Evolutionary conservation across 2,113 vertebrate species (phyloP).

Genomic region (Isichthys henryi): DNA sequence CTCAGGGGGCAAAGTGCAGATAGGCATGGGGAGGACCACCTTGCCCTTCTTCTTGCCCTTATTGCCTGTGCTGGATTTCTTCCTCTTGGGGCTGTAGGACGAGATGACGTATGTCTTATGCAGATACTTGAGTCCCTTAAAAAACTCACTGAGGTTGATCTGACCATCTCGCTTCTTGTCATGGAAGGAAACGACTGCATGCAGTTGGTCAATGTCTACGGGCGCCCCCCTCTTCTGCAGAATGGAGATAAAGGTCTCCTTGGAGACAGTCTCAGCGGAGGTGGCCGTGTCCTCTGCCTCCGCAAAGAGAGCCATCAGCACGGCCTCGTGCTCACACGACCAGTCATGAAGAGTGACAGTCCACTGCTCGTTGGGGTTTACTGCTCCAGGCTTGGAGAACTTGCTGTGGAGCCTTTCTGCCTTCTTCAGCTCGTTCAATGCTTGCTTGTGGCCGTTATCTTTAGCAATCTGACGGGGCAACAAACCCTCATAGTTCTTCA

Average conservation of each 20-base stretch:
- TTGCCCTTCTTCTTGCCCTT: constrained; percentile 59
- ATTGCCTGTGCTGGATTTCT: constrained; percentile 32
- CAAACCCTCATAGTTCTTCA: constrained; percentile 66
- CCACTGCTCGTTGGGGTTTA: constrained; percentile 60
- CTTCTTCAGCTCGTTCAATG: constrained; percentile 64
- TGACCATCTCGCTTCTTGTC: constrained; percentile 46
- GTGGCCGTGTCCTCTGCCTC: constrained; percentile 31
- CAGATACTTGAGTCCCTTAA: constrained; percentile 78
- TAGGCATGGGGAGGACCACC: constrained; percentile 61
- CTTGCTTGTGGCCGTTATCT: constrained; percentile 64
- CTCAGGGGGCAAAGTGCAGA: constrained; percentile 63
- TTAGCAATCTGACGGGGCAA: constrained; percentile 71
- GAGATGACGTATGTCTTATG: constrained; percentile 66
- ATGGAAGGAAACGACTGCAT: constrained; percentile 52
- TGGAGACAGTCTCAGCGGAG: constrained; percentile 50
- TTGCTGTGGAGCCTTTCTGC: constrained; percentile 61
- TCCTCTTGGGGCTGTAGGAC: constrained; percentile 63
- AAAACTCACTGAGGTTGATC: constrained; percentile 69
- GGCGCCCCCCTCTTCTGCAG: constrained; percentile 59
- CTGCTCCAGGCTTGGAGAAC: constrained; percentile 35
- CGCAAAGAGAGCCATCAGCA: constrained; percentile 54
- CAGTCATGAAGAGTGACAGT: constrained; percentile 79
- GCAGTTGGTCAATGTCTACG: constrained; percentile 41
- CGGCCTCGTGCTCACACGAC: constrained; percentile 65
- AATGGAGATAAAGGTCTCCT: constrained; percentile 57